Conservation (phyloP, 2,113 vertebrate species). For the Hemibates koningsi region DNA sequence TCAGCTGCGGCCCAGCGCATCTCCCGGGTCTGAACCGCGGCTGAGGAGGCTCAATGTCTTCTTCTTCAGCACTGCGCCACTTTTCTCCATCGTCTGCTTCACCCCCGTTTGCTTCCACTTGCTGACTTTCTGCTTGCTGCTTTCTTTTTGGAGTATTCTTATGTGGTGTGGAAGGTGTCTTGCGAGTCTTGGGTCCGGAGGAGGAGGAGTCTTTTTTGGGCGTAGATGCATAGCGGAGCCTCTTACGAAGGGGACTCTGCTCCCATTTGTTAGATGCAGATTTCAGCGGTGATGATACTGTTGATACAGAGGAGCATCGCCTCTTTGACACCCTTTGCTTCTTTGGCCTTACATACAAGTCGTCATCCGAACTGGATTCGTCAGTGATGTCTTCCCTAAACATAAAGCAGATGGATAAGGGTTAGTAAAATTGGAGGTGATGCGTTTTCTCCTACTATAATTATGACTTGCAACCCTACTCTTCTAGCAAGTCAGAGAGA, state of each 20-base stretch:
- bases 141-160: background rate
- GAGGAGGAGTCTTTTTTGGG: background rate
- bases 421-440: background rate
- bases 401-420: background rate
- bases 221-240: background rate
- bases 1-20: slow-evolving; percentile 33
- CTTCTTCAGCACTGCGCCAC: slow-evolving; percentile 24
- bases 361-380: slow-evolving; percentile 4
- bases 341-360: background rate
- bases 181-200: background rate
- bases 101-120: background rate
- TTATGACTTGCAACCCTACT: background rate
- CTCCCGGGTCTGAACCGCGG: slow-evolving; percentile 34
- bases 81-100: background rate
- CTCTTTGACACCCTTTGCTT: background rate
- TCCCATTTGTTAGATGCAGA: background rate
- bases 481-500: background rate
- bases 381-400: slow-evolving; percentile 2
- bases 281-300: background rate
- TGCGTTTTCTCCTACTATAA: background rate
- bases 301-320: background rate
- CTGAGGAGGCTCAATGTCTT: slow-evolving; percentile 25
- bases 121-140: background rate
- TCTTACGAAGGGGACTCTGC: background rate
- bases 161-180: background rate